These are phyloP conservation scores for Microcebus jonahi DNA, from an alignment of 2,113 vertebrate genomes.

Conservation along the genomic window DNA sequence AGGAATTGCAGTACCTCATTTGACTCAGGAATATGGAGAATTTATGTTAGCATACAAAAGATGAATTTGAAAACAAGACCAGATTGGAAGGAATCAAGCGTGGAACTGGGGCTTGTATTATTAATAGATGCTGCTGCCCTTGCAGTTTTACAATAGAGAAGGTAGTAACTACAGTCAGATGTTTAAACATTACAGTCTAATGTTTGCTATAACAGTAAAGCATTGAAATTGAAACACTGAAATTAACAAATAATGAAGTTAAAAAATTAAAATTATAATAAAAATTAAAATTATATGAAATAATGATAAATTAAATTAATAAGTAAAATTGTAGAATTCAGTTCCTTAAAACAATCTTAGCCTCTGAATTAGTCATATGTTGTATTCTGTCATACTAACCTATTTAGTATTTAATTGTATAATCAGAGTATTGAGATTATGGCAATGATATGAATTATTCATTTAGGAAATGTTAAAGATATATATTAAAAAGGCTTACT, in stretches of 20 bases:
- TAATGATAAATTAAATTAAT: neutral
- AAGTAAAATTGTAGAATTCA: neutral
- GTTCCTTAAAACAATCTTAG: neutral
- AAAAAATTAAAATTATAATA: neutral
- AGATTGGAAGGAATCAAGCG: neutral
- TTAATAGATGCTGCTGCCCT: neutral
- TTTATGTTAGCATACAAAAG: constrained; percentile 10
- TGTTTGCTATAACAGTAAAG: neutral
- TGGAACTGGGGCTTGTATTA: neutral
- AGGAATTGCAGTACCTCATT: neutral
- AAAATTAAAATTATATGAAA: too few relatives aligned
- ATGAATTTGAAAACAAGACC: neutral
- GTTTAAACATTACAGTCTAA: too few relatives aligned
- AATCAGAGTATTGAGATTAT: neutral
- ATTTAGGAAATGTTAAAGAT: neutral
- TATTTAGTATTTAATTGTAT: neutral
- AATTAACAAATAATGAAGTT: neutral
- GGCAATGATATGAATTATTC: neutral
- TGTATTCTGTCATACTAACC: neutral
- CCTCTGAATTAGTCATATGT: neutral
- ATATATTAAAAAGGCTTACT: neutral
- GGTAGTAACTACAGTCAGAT: neutral
- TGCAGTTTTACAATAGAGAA: neutral
- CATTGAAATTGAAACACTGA: neutral
- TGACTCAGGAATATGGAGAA: neutral